Base-by-base conservation (phyloP, 2,797 vertebrate genomes). In the Labeo calbasu region DNA sequence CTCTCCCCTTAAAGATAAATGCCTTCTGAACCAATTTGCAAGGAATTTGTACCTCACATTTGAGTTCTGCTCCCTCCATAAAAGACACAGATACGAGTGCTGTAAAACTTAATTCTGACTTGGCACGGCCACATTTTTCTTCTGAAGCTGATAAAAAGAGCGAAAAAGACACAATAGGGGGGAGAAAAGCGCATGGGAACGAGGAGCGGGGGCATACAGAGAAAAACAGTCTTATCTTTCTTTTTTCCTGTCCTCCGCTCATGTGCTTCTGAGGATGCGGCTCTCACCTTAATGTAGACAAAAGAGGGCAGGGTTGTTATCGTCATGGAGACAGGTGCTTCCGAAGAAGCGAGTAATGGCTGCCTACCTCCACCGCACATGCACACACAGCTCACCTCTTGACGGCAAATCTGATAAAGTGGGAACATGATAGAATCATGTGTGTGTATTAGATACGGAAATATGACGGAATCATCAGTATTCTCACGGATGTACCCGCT, bases 401-500 rank as follows among this genome's bases (percentile, higher is more conserved):
- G 48, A 77, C 2, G 23, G 25, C 15, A 65, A 59, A 86, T 86
- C 86, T 81, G 85, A 89, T 89, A 82, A 86, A 80, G 53, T 84
- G 65, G 53, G 15, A 85, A 83, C 61, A 48, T 46, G 73, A 70
- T 70, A 65, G 40, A 71, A 59, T 59, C 75, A 68, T 25, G 28
- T 40, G 53, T 83, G 57, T 36, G 53, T 40, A n/a, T 71, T 40
- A 59, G 82, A 78, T 61, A 36, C 1, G 2, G 28, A 51, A 89
- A 89, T 81, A 88, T 82, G 86, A 89, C 86, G 82, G 78, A 68
- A 69, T 91, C 90, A 90, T 92, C 90, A 88, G 89, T 88, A 90
- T 92, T 86, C 88, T 82, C 36, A 51, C 46, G 28, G 48, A 75
- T 73, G 71, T 77, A 65, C 65, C 17, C 0, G 36, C 82, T 72